These are phyloP conservation scores for Dermolepida albohirtum DNA, from an alignment of 2,888 invertebrate species.

Conservation along the genomic window DNA sequence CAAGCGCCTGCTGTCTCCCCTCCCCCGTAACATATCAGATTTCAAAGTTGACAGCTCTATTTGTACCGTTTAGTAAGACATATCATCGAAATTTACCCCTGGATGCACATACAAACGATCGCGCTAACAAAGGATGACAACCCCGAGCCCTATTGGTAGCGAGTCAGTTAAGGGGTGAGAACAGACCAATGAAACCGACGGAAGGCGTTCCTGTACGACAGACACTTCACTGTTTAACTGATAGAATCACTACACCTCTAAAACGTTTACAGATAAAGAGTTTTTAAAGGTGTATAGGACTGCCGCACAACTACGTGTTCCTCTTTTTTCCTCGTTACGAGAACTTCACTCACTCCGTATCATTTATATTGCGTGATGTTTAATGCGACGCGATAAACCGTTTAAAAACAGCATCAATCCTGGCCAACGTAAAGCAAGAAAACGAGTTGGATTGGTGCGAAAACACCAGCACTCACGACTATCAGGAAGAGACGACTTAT, in stretches of 20 bases:
- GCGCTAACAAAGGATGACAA: conserved; percentile 48
- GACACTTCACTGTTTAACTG: conserved; percentile 17
- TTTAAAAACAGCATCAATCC: conserved; percentile 51
- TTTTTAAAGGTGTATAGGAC: conserved; percentile 10
- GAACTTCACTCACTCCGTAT: background rate
- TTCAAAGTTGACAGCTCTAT: conserved; percentile 60
- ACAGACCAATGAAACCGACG: conserved; percentile 44
- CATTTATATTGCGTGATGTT: conserved; percentile 23
- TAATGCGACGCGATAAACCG: background rate
- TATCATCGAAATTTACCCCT: conserved; percentile 50
- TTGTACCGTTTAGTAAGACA: conserved; percentile 58
- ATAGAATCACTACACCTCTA: conserved; percentile 27
- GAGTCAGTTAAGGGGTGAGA: conserved; percentile 42
- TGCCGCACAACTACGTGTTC: too few relatives aligned
- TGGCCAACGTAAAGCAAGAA: conserved; percentile 63
- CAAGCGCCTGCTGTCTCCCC: conserved; percentile 36
- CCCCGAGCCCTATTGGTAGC: conserved; percentile 44
- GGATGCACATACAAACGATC: conserved; percentile 52
- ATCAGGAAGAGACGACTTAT: conserved; percentile 55
- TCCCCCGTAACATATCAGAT: conserved; percentile 56
- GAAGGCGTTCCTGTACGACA: conserved; percentile 44
- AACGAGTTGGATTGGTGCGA: conserved; percentile 62
- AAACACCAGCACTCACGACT: conserved; percentile 52
- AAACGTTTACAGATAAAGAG: conserved; percentile 34
- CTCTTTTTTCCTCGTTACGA: background rate